These are phyloP conservation scores for Metallyticus violacea DNA, from an alignment of 2,888 invertebrate species.

Conservation along the genomic window DNA sequence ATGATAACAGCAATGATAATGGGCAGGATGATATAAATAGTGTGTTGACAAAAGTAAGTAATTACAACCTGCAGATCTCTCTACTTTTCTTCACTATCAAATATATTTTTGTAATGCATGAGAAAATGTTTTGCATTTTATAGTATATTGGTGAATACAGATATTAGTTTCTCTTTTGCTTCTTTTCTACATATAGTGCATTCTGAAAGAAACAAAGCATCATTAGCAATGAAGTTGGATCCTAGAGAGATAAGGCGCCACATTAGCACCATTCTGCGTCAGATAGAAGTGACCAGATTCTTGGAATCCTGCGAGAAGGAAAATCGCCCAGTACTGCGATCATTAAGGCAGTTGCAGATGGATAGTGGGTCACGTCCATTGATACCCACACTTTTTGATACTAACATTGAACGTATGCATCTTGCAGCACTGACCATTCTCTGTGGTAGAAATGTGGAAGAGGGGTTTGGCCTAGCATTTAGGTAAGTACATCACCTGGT, in stretches of 20 bases:
- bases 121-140: no score
- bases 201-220: background rate
- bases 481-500: no score
- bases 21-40: no score
- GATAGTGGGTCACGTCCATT: background rate
- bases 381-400: conserved; percentile 70
- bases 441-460: conserved; percentile 64
- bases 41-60: no score
- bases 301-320: conserved; percentile 61
- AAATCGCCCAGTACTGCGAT: conserved; percentile 36
- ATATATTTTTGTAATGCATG: no score
- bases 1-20: no score
- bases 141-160: no score
- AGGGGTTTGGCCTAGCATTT: conserved; percentile 68
- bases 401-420: conserved; percentile 63
- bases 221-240: conserved; percentile 63
- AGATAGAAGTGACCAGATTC: conserved; percentile 76
- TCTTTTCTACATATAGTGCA: background rate
- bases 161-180: no score
- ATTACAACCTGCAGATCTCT: no score
- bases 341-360: background rate
- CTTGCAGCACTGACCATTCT: conserved; percentile 66
- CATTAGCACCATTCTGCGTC: conserved; percentile 74
- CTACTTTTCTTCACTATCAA: no score
- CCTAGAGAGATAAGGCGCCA: conserved; percentile 70